These are phyloP conservation scores for Eristalinus sepulchralis DNA, from an alignment of 2,888 invertebrate species.

Conservation along the genomic window DNA sequence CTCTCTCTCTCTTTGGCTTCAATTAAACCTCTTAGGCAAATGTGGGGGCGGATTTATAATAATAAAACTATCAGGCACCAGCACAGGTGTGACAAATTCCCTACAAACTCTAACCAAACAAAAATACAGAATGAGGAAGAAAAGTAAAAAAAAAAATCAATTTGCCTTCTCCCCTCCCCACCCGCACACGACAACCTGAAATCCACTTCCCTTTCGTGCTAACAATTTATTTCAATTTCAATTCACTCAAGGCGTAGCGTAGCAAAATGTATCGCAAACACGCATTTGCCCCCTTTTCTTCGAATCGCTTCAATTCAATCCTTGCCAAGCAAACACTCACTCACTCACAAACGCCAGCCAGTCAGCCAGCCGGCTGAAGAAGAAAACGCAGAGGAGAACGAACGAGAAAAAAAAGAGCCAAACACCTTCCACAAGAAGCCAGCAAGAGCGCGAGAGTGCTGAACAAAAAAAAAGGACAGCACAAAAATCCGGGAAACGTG, in stretches of 20 bases:
- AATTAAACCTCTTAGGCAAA: not conserved
- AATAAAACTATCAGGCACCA: not conserved
- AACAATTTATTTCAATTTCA: slow-evolving; percentile 68
- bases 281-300: slow-evolving; percentile 55
- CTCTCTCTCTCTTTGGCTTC: not conserved
- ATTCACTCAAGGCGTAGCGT: slow-evolving; percentile 52
- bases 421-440: not conserved
- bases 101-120: slow-evolving; percentile 9
- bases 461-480: slow-evolving; percentile 22
- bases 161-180: slow-evolving; percentile 5
- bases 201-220: slow-evolving; percentile 28
- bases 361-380: too few relatives aligned
- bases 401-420: not conserved
- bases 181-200: not conserved
- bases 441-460: not conserved
- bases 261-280: slow-evolving; percentile 61
- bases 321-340: slow-evolving; percentile 15
- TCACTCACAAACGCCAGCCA: not conserved
- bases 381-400: too few relatives aligned
- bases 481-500: slow-evolving; percentile 52
- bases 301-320: slow-evolving; percentile 62
- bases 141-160: slow-evolving; percentile 56
- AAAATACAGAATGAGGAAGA: not conserved
- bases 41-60: too few relatives aligned
- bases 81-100: not conserved